Evolutionary conservation across 2,113 vertebrate species (phyloP).

Genomic region (Sinocyclocheilus anshuiensis): DNA sequence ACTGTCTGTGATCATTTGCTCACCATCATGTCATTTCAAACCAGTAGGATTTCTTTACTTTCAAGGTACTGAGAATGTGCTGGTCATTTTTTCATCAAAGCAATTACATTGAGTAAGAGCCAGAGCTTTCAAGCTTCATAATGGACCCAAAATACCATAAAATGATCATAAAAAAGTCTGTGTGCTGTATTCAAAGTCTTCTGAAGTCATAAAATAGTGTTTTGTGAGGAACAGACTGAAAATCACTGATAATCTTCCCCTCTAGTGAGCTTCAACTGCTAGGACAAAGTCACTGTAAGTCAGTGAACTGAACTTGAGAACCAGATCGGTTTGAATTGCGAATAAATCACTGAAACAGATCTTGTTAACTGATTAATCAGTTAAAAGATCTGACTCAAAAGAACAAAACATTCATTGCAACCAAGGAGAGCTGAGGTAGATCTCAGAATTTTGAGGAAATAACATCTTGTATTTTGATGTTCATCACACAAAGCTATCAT

Average conservation of each 20-base stretch:
- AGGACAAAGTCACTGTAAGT: neutral
- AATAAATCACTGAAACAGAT: no score
- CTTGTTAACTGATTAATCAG: neutral
- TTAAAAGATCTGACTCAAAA: neutral
- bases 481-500: neutral
- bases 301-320: neutral
- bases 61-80: neutral
- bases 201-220: neutral
- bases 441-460: neutral
- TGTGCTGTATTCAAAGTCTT: neutral
- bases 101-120: neutral
- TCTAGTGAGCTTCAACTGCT: slow-evolving; percentile 5
- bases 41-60: neutral
- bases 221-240: neutral
- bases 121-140: neutral
- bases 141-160: neutral
- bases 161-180: neutral
- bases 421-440: neutral
- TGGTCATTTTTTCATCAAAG: neutral
- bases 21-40: neutral
- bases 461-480: neutral
- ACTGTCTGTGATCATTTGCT: neutral
- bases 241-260: neutral
- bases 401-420: neutral
- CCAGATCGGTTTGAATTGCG: no score